Evolutionary conservation across 2,113 vertebrate species (phyloP).

Genomic region (Paedocypris sp.): DNA sequence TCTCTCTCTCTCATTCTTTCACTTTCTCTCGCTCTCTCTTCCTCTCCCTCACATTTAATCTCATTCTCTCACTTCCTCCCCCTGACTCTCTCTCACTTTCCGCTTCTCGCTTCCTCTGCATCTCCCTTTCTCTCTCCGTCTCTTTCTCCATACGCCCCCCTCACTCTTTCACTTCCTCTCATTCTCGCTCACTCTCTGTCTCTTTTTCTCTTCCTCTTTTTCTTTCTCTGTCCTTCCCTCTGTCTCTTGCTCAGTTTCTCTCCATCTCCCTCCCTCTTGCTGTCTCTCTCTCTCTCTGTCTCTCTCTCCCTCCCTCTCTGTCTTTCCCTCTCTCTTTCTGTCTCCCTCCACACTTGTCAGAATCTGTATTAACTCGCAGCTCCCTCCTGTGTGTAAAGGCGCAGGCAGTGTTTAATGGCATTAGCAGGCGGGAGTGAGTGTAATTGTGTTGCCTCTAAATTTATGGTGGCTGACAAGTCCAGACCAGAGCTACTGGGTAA

Average conservation of each 20-base stretch:
- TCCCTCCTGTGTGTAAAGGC: slow-evolving; percentile 6
- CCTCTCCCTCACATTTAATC: background rate
- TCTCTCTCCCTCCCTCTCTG: slow-evolving; percentile 19
- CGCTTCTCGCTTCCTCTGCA: background rate
- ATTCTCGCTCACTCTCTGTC: background rate
- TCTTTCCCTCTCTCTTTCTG: background rate
- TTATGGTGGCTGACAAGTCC: slow-evolving; percentile 34
- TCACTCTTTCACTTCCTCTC: slow-evolving; percentile 19
- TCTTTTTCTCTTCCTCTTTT: slow-evolving; percentile 24
- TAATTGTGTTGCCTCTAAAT: slow-evolving; percentile 29
- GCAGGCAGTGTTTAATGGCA: slow-evolving; percentile 30
- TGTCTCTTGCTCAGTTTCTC: no score
- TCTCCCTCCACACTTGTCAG: background rate
- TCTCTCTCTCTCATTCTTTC: background rate
- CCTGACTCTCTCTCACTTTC: slow-evolving; percentile 7
- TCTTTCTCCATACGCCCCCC: background rate
- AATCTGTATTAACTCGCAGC: slow-evolving; percentile 13
- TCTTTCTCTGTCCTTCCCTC: background rate
- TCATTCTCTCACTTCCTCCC: background rate
- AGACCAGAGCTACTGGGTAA: slow-evolving; percentile 34
- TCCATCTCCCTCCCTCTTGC: slow-evolving; percentile 20
- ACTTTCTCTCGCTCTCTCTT: slow-evolving; percentile 3
- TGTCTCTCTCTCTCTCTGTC: background rate
- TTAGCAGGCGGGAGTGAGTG: slow-evolving; percentile 29
- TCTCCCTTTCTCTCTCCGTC: slow-evolving; percentile 6